Conservation (phyloP, 2,888 invertebrate genomes). For the Octonoba sinensis region DNA sequence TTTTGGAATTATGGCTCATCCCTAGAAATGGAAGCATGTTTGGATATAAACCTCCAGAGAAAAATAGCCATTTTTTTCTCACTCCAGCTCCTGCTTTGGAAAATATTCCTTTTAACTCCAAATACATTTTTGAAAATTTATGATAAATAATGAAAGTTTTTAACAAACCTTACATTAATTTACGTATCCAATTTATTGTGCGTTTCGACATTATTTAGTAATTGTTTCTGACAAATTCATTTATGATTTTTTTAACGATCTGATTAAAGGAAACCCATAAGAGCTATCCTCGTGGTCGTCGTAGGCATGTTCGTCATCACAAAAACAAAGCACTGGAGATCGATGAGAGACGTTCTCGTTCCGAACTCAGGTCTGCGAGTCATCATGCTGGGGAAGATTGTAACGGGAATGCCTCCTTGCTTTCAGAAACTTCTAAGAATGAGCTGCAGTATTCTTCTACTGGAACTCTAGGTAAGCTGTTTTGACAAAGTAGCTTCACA, state of each 20-base stretch:
- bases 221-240: neutral
- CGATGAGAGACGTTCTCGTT: conserved; percentile 38
- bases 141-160: no score
- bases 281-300: conserved; percentile 48
- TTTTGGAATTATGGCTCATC: no score
- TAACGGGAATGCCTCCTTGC: conserved; percentile 42
- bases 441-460: conserved; percentile 48
- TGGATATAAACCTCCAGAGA: no score
- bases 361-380: conserved; percentile 40
- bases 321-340: conserved; percentile 11
- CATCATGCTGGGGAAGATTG: conserved; percentile 43
- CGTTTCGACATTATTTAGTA: neutral
- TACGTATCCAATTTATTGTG: neutral
- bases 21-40: no score
- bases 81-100: no score
- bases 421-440: conserved; percentile 26
- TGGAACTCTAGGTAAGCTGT: conserved; percentile 45
- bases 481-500: no score
- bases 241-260: neutral
- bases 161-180: no score
- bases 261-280: conserved; percentile 44
- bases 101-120: no score
- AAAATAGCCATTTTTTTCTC: no score
- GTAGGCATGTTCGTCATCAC: conserved; percentile 37
- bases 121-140: no score